Evolutionary conservation across 2,888 invertebrate species (phyloP), one percentile per base, ranked within the genome.

Genomic region (Lasius fuliginosus): DNA sequence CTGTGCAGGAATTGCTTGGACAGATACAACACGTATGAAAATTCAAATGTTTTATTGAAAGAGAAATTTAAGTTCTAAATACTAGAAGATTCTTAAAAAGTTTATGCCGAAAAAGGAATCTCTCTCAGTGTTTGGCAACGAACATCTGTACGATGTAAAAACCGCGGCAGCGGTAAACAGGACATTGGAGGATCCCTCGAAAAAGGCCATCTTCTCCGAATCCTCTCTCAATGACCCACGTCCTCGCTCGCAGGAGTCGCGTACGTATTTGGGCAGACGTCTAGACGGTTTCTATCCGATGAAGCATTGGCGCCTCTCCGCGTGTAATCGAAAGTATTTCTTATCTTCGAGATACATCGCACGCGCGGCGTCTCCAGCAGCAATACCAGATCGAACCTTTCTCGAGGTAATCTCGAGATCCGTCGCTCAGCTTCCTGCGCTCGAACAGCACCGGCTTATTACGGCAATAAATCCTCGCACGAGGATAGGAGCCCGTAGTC

Each of bases 201-300:
- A 23, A 33, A 23, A 53, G 60, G 33, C 33, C 18, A 46, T 79
- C 60, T 71, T 15, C 33, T 53, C n/a, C 18, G 58, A 71, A 60
- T 4, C 73, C 11, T 56, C 27, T 6, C 33, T 58, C 30, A 42
- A 40, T 60, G 58, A 71, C 40, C 18, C 27, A 15, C 27, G 23
- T 67, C 12, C 42, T 33, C 33, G 23, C 82, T 85, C 71, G 33
- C 84, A 87, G 86, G 77, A 84, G 87, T 87, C 82, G 68, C 77
- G 86, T 83, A 85, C 73, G 86, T 93, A 91, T 94, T 94, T 93
- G 92, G 92, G 92, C 92, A 92, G 94, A 91, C 93, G 93, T 94
- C 93, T 94, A 93, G 94, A 93, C 93, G 87, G 89, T 62, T 91
- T 85, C 91, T 90, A 92, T 92, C 91, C 90, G 89, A 73, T 65